Base-by-base conservation (phyloP, 2,797 vertebrate species). In the Lutjanus argentimaculatus region DNA sequence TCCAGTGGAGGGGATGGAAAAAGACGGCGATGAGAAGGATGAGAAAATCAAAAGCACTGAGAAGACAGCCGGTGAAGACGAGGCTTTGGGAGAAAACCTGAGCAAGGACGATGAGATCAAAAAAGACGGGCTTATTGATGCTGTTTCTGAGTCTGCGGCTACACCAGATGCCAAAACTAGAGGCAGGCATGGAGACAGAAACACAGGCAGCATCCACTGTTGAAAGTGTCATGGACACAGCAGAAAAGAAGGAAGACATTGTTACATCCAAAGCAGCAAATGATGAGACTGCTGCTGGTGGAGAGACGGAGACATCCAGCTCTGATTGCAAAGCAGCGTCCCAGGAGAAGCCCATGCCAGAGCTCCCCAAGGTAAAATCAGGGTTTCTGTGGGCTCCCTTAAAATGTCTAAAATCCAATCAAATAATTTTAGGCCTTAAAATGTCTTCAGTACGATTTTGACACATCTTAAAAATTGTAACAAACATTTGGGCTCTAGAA, bases 341-440 rank as follows among this genome's bases (percentile, higher is more conserved):
- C 7, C 6, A 1, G 8, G 80, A 88, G 9, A 1, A 2, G 0
- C 2, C 30, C 16, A 8, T 57, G 7, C 46, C 81, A 1, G 76
- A 71, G 16, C 45, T 85, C 1, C 91, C 91, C 0, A 82, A 92
- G 91, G 93, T 93, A 77, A 76, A 68, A 49, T 36, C 30, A 36
- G 30, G 30, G 30, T 6, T 36, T 36, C 30, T 36, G 30, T 36
- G 4, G 30, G 30, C n/a, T 36, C 6, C 6, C 30, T 36, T 36
- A 36, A 36, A 25, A 25, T 25, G 25, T 25, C 25, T 25, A 25
- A 25, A 36, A 36, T 36, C 30, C 30, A 30, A 30, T 30, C 25
- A 30, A 30, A 30, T 2, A 30, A 30, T 30, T 30, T 30, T 30
- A 30, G 25, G 25, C 25, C 25, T 30, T 30, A 30, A 30, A 30